A percentile compares a stretch with the other conserved stretches of the same genome.
Conservation (phyloP, 2,797 vertebrate species). For the Galagoides demidoff region DNA sequence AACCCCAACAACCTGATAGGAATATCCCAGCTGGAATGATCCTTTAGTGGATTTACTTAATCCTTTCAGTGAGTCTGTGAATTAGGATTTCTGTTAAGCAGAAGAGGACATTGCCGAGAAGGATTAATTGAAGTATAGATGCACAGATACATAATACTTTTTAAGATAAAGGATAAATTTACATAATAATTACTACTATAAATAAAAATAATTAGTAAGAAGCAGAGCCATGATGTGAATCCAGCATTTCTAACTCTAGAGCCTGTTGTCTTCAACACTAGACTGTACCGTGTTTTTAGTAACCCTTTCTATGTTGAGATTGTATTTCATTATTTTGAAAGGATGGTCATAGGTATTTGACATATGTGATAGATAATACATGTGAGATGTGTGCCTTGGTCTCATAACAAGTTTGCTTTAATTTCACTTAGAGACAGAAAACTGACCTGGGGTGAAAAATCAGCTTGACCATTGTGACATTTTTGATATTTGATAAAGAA, state of each 20-base stretch:
- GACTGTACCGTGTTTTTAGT: neutral
- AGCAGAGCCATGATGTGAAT: neutral
- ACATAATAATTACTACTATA: neutral
- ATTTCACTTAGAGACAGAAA: constrained; percentile 29
- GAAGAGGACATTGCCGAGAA: neutral
- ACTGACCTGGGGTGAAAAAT: neutral
- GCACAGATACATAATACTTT: neutral
- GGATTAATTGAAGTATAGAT: neutral
- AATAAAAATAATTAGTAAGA: neutral
- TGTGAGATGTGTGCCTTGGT: neutral
- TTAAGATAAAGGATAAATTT: constrained; percentile 38
- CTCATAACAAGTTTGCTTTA: neutral
- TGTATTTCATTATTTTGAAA: neutral
- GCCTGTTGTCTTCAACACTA: neutral
- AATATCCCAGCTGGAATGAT: neutral
- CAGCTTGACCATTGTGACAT: neutral
- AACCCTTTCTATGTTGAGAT: neutral
- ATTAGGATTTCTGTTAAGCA: neutral
- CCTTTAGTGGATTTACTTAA: neutral
- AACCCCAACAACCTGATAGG: neutral
- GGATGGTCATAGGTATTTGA: neutral
- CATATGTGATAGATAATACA: neutral
- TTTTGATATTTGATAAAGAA: constrained; percentile 24
- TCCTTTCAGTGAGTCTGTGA: neutral
- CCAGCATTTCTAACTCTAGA: neutral